Conservation (phyloP, 1,140 invertebrate genomes). For the Schlechtendalia chinensis region DNA sequence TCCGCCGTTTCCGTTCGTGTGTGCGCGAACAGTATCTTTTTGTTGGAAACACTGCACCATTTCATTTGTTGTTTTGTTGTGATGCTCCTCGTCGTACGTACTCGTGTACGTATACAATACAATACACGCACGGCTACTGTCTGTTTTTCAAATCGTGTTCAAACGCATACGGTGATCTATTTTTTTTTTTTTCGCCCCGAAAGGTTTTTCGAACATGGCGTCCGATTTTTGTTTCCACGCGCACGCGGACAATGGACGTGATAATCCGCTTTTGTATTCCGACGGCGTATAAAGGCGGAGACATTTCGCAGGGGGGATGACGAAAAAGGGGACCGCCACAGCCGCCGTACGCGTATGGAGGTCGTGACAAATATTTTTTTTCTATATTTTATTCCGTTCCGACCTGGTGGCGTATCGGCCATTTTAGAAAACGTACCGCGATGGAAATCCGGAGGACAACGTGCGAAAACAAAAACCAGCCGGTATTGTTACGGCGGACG, state of each 20-base stretch:
- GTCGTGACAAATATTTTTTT: conserved; percentile 6
- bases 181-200: conserved; percentile 30
- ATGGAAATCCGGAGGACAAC: too few species aligned
- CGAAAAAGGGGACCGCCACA: neutral
- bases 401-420: neutral
- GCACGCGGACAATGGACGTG: conserved; percentile 1
- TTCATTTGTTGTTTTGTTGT: conserved; percentile 7
- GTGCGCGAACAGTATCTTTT: too few species aligned
- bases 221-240: conserved; percentile 25
- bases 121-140: too few species aligned
- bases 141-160: neutral
- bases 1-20: too few species aligned
- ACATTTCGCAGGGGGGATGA: neutral
- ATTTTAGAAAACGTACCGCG: neutral
- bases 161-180: neutral
- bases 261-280: conserved; percentile 42
- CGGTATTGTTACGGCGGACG: neutral
- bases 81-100: neutral
- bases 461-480: too few species aligned
- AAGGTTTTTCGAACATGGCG: conserved; percentile 48
- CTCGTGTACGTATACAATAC: too few species aligned
- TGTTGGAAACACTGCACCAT: conserved; percentile 37
- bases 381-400: conserved; percentile 3
- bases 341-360: too few species aligned
- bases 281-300: conserved; percentile 30